Base-by-base conservation (phyloP, 2,113 vertebrate genomes). In the Fregata magnificens region DNA sequence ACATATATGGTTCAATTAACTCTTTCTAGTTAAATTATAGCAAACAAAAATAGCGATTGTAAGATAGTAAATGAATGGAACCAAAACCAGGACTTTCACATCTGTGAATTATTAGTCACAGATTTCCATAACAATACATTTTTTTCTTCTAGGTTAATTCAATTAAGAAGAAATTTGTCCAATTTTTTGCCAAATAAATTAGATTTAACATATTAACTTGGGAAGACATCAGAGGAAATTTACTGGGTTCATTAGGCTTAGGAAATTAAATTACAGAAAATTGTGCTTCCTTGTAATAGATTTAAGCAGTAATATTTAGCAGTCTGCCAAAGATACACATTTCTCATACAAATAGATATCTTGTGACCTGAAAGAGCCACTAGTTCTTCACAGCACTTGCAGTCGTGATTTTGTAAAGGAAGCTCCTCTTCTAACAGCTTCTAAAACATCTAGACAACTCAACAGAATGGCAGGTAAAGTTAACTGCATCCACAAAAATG, bases 181-280 rank as follows among this genome's bases (percentile, higher is more conserved):
- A 77, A 49, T 95, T 97, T 97, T 97, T 94, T 97, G 86, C 97
- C 97, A 98, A 97, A 97, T 97, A 98, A 98, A 98, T 98, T 98
- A 97, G 95, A 98, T 97, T 98, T 98, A 98, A 97, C 85, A 93
- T 98, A 98, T 98, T 98, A 98, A 98, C 97, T 98, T 97, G 91
- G 90, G 90, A 98, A 98, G 97, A 97, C 96, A 98, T 98, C 96
- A 98, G 96, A 98, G 95, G 88, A 98, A 98, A 98, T 98, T 98
- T 98, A 98, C 95, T 97, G 97, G 97, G 98, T 98, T 98, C 98
- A 98, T 98, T 98, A 98, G 98, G 97, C 98, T 97, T 97, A 97
- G 95, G 96, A 98, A 98, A 98, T 98, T 98, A 98, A 98, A 96
- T 98, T 98, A 98, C 84, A 91, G 96, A 98, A 98, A 98, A 98